Evolutionary conservation across 2,888 invertebrate species (phyloP), one percentile per base, ranked within the genome.

Genomic region (Sabatieria punctata): DNA sequence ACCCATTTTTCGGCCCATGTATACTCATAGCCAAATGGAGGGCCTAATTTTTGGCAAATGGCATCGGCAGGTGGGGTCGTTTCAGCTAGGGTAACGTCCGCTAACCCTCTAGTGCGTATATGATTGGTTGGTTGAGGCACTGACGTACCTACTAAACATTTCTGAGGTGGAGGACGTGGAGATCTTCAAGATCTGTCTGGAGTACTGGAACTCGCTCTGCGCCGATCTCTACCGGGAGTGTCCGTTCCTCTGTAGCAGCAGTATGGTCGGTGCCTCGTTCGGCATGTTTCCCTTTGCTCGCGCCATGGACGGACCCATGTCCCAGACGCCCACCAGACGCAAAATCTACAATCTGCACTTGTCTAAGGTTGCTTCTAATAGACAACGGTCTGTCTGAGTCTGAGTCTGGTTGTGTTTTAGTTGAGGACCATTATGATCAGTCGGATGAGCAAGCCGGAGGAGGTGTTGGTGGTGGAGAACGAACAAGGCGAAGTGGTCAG

Each of bases 381-480:
- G 11, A 15, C 13, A 19, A 15, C 22, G 18, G 19, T 11, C 11
- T 39, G 13, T 39, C 22, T 13, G 40, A 39, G 22, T 39, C 11
- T 39, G 22, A 19, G 13, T 15, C 21, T n/a, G 23, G 6, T 6
- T 24, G 21, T 37, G 46, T 53, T 62, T 3, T 54, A 73, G 70
- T 81, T 95, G 36, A 77, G 95, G 38, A 84, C 84, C 63, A 89
- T 91, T 41, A 95, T 99, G 91, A 97, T 99, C 63, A 88, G 88
- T 50, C 78, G 95, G 59, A 99, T 99, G 97, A 97, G 95, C 19
- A 95, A 93, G 68, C 97, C 97, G 1, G 97, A 99, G 70, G 97
- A 99, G 72, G 97, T 99, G 30, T 75, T 99, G 51, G 91, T 99
- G 40, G 95, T 99, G 36, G 97, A 99, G 71, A 99, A 97, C 73